Evolutionary conservation across 2,113 vertebrate species (phyloP).

Genomic region (Cebus imitator): DNA sequence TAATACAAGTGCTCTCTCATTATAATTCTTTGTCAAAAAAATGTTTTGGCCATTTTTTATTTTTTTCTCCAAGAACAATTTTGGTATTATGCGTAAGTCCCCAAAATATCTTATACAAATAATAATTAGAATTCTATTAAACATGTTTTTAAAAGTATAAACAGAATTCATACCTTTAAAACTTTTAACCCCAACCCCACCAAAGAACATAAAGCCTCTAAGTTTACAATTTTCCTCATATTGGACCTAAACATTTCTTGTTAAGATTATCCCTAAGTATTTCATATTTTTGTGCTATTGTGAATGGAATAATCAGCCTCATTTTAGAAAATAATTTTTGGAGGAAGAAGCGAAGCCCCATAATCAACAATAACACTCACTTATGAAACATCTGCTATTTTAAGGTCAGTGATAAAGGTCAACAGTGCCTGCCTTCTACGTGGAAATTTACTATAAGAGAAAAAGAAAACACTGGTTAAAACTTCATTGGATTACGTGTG

Average conservation of each 20-base stretch:
- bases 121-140: slow-evolving; percentile 22
- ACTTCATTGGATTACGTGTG: slow-evolving; percentile 34
- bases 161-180: slow-evolving; percentile 19
- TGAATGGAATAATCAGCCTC: slow-evolving; percentile 55
- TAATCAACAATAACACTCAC: slow-evolving; percentile 45
- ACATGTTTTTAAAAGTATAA: slow-evolving; percentile 22
- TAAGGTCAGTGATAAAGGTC: slow-evolving; percentile 56
- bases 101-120: background rate
- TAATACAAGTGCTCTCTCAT: background rate
- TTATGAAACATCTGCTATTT: slow-evolving; percentile 62
- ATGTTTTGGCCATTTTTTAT: background rate
- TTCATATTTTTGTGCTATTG: slow-evolving; percentile 37
- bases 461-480: slow-evolving; percentile 42
- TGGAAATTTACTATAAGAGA: slow-evolving; percentile 40
- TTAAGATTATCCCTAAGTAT: slow-evolving; percentile 1
- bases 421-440: background rate
- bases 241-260: background rate
- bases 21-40: slow-evolving; percentile 26
- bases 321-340: slow-evolving; percentile 53
- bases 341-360: background rate
- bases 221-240: slow-evolving; percentile 9
- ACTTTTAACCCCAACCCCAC: background rate
- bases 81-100: slow-evolving; percentile 2
- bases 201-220: slow-evolving; percentile 9
- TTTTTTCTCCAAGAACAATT: slow-evolving; percentile 21